These are phyloP conservation scores for Pogonomyrmex californicus DNA, from an alignment of 1,140 invertebrate species.

Conservation along the genomic window DNA sequence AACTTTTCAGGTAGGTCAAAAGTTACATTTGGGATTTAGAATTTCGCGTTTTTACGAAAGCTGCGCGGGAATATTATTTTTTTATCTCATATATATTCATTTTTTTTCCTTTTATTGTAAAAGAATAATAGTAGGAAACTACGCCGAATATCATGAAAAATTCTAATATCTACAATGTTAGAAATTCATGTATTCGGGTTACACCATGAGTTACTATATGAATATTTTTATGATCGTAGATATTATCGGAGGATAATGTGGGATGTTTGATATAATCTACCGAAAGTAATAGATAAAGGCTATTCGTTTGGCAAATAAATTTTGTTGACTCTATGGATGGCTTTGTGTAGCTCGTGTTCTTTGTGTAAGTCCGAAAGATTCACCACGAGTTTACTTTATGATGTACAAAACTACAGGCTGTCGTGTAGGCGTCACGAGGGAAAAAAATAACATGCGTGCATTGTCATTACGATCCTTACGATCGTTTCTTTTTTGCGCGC, in stretches of 20 bases:
- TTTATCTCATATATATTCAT: background rate
- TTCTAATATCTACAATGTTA: conserved; percentile 11
- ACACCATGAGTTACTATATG: background rate
- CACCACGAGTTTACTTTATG: conserved; percentile 21
- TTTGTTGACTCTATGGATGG: background rate
- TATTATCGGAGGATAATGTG: background rate
- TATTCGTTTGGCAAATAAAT: conserved; percentile 16
- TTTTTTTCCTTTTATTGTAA: background rate
- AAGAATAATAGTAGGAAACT: background rate
- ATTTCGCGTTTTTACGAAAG: background rate
- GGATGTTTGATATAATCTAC: background rate
- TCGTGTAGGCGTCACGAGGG: background rate
- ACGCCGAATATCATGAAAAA: background rate
- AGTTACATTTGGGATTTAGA: background rate
- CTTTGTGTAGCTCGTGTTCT: background rate
- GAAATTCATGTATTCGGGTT: background rate
- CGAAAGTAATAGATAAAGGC: conserved; percentile 10
- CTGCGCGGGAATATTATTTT: background rate
- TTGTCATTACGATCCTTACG: conserved; percentile 12
- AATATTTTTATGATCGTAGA: background rate
- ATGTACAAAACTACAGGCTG: conserved; percentile 20
- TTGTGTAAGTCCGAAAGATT: conserved; percentile 5
- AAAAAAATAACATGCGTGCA: background rate
- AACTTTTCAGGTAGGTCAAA: background rate
- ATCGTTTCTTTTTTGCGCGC: background rate